phyloP scores from a whole-genome alignment of 2,797 vertebrate genomes.

The Fistularia commersonii region DNA sequence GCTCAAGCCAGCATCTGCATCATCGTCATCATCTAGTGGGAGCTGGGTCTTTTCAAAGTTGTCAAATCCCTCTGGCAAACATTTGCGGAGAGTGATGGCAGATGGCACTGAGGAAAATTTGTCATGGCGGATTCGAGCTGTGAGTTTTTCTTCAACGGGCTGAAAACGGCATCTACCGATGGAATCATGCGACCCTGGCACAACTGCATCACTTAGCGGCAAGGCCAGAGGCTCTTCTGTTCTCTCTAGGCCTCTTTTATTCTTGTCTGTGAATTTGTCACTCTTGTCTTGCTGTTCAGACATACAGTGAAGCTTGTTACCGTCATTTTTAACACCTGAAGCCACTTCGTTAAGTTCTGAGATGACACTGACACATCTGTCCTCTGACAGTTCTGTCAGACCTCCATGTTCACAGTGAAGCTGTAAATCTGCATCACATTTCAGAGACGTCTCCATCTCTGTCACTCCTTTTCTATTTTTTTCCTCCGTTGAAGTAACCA shows the following conservation, averaged over 20 bases:
- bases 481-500: conserved; percentile 1
- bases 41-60: conserved; percentile 75
- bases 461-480: conserved; percentile 5
- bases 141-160: conserved; percentile 9
- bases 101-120: conserved; percentile 38
- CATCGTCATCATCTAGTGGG: conserved; percentile 47
- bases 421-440: no score
- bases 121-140: conserved; percentile 25
- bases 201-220: conserved; percentile 45
- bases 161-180: conserved; percentile 16
- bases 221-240: conserved; percentile 18
- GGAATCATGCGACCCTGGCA: conserved; percentile 38
- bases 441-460: neutral
- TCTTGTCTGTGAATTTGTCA: conserved; percentile 3
- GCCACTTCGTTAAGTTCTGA: no score
- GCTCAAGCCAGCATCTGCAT: conserved; percentile 33
- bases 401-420: no score
- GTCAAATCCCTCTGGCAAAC: conserved; percentile 58
- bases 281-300: conserved; percentile 8
- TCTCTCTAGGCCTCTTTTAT: conserved; percentile 6
- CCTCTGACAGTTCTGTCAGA: no score
- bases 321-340: neutral
- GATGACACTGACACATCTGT: no score
- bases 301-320: conserved; percentile 5
- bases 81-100: conserved; percentile 25